These are phyloP conservation scores for Colossoma macropomum DNA, from an alignment of 2,113 vertebrate species.

Conservation along the genomic window DNA sequence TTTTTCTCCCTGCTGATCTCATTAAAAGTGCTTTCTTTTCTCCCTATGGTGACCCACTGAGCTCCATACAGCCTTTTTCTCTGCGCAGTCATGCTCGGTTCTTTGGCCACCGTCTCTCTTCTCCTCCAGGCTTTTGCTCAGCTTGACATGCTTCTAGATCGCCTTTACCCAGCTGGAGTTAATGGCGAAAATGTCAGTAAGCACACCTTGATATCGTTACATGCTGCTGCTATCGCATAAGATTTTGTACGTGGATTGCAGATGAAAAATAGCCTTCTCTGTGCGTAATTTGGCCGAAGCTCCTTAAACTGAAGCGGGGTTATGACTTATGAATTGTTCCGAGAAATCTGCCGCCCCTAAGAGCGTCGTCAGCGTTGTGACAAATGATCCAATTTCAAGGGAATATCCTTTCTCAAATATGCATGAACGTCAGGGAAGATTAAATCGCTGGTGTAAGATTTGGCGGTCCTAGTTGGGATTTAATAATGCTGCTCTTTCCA, in stretches of 20 bases:
- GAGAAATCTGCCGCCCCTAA: neutral
- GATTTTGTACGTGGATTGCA: neutral
- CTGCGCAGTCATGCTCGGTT: neutral
- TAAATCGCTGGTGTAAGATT: neutral
- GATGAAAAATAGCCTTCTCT: neutral
- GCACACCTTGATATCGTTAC: neutral
- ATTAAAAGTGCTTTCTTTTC: neutral
- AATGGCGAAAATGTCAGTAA: neutral
- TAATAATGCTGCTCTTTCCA: neutral
- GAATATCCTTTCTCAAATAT: constrained; percentile 4
- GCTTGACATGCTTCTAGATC: neutral
- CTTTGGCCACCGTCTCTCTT: neutral
- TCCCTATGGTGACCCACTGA: neutral
- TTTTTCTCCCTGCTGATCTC: neutral
- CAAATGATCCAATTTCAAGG: neutral
- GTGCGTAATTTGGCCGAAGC: too few relatives aligned
- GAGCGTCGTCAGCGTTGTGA: neutral
- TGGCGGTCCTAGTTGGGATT: neutral
- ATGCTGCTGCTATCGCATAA: too few relatives aligned
- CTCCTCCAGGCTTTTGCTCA: neutral
- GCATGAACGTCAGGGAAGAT: neutral
- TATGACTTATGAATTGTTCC: neutral
- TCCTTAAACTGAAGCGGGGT: too few relatives aligned
- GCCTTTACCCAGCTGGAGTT: neutral
- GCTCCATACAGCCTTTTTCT: neutral